These are phyloP conservation scores for Platysternon megacephalum DNA, from an alignment of 2,113 vertebrate genomes.

Conservation along the genomic window DNA sequence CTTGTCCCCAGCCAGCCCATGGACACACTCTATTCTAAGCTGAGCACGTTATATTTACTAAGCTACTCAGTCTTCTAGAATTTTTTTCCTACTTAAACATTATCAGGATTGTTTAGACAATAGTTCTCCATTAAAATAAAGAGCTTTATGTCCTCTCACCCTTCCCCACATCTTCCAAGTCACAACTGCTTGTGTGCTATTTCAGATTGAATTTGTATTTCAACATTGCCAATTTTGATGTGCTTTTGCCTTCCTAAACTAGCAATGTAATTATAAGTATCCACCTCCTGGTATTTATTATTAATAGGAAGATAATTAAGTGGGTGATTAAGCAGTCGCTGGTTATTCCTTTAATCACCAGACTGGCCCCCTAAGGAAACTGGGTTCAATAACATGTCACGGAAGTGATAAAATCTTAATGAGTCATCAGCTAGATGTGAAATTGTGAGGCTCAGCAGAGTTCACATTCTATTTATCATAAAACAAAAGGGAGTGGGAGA, in stretches of 20 bases:
- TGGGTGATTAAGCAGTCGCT: conserved; percentile 69
- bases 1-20: accelerated
- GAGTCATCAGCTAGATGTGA: conserved; percentile 40
- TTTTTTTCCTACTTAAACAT: conserved; percentile 29
- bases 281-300: conserved; percentile 73
- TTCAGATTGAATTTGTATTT: conserved; percentile 58
- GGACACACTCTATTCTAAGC: neutral
- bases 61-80: neutral
- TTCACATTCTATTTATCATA: conserved; percentile 60
- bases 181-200: neutral
- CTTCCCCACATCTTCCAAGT: conserved; percentile 35
- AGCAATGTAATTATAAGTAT: conserved; percentile 65
- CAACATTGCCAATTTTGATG: conserved; percentile 27
- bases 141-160: conserved; percentile 1
- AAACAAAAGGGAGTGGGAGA: conserved; percentile 23
- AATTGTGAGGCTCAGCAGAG: conserved; percentile 41
- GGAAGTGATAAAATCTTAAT: conserved; percentile 74
- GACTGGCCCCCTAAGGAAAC: conserved; percentile 56
- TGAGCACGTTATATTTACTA: neutral
- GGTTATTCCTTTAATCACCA: conserved; percentile 68
- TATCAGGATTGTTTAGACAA: neutral
- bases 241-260: conserved; percentile 61
- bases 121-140: conserved; percentile 43
- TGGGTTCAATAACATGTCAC: conserved; percentile 69
- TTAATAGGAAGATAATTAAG: conserved; percentile 78